phyloP scores from a whole-genome alignment of 1,140 invertebrate species.

The Leptopilina clavipes region DNA sequence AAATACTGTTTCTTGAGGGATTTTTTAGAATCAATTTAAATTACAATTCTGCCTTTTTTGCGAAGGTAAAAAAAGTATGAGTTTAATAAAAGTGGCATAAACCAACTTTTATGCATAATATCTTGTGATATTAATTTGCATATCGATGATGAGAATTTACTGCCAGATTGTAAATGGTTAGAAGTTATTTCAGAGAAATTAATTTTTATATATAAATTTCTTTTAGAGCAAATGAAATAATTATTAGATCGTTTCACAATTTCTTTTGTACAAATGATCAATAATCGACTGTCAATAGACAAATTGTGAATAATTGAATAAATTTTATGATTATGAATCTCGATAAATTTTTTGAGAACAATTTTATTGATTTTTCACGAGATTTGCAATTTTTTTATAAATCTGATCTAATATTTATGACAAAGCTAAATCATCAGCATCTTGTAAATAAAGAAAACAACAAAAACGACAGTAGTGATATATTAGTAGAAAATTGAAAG shows the following conservation, averaged over 20 bases:
- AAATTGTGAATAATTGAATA: neutral
- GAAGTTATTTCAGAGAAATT: neutral
- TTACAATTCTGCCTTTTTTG: neutral
- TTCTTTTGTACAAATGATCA: neutral
- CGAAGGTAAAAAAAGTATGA: neutral
- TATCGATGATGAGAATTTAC: neutral
- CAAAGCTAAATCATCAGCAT: constrained; percentile 33
- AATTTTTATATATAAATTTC: neutral
- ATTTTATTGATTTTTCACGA: too few species aligned
- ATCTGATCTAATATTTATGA: neutral
- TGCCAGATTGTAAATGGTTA: neutral
- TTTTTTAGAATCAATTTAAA: neutral
- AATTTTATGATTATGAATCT: too few species aligned
- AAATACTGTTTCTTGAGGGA: neutral
- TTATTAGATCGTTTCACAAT: neutral
- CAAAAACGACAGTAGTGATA: neutral
- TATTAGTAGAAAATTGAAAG: constrained; percentile 38
- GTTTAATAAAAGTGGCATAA: neutral
- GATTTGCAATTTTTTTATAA: neutral
- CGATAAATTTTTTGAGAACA: too few species aligned
- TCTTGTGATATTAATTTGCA: constrained; percentile 27
- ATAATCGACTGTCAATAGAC: neutral
- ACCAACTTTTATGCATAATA: neutral
- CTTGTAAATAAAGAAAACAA: constrained; percentile 44
- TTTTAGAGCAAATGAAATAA: neutral